Evolutionary conservation across 2,888 invertebrate species (phyloP), one percentile per base, ranked within the genome.

Genomic region (Onchidella celtica): DNA sequence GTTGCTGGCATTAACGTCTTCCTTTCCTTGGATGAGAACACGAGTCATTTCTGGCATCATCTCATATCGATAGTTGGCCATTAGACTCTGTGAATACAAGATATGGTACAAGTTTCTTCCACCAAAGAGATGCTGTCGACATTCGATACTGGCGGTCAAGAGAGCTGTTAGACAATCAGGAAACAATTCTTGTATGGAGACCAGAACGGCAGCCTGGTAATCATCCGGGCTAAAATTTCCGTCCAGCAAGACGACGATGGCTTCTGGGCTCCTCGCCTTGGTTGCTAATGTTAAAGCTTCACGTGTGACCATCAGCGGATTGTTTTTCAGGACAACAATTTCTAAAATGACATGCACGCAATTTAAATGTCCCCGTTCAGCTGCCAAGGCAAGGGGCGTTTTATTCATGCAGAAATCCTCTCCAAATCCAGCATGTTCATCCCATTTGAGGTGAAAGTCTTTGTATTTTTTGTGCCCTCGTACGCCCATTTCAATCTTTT

Each of bases 381-480:
- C 69, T 38, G 81, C 81, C n/a, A 76, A 21, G 2, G 76, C 47
- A 1, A 81, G 63, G 2, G 81, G 81, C 3, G 70, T 81, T 65
- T 81, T 81, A 27, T 76, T 76, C 6, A 57, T 21, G 2, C 4
- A 9, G 2, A 38, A 36, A 61, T 70, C 69, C 29, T 70, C 73
- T 4, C 32, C 21, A 9, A 21, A 29, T 0, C n/a, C 3, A 2
- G 27, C 6, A 34, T 38, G 57, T 27, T 6, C 3, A 1, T 70
- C 70, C 27, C 47, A 1, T 0, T 27, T 63, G 17, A 70, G 32
- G 14, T 40, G 40, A 70, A 81, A 81, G 47, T 69, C 69, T 24
- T 81, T 81, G 59, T 76, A 76, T 24, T 81, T 81, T 27, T 76
- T 81, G 11, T 38, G 61, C 4, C 70, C 75, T 65, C 81, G 76